Percentiles rank a stretch among this genome's conserved stretches.
Conservation (phyloP, 64 coral and sea anemone species). For the Hydrozoanthus tunicans region DNA sequence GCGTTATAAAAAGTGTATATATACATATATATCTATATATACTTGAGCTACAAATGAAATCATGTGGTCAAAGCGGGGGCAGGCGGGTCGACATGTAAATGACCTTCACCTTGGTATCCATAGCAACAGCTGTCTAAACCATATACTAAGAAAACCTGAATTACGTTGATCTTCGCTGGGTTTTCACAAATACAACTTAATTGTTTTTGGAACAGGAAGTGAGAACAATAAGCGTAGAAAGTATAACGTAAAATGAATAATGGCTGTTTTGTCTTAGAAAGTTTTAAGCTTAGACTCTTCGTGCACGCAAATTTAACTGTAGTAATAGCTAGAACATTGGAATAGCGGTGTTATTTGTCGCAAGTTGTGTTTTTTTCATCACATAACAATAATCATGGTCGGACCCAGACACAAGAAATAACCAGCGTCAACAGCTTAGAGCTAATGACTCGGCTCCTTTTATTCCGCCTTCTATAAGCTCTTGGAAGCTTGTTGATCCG, state of each 20-base stretch:
- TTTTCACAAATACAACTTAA: not conserved
- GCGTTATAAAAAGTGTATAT: not conserved
- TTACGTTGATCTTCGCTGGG: not conserved
- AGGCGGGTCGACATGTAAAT: not conserved
- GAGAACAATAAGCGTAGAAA: not conserved
- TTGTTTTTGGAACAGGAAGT: not conserved
- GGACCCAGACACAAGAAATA: no score
- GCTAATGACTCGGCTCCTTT: no score
- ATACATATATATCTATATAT: no score
- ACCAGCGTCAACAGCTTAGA: no score
- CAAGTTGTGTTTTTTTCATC: no score
- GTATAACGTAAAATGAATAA: not conserved
- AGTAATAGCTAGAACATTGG: no score
- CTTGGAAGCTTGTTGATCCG: no score
- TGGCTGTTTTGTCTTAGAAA: not conserved
- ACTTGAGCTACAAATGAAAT: not conserved
- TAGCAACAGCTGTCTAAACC: not conserved
- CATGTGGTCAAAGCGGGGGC: not conserved
- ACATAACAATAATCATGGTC: no score
- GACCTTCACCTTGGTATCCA: conserved; percentile 23
- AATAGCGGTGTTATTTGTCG: no score
- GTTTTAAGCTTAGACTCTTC: not conserved
- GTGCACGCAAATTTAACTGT: no score
- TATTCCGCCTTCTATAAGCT: no score
- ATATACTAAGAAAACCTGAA: not conserved